Evolutionary conservation across 2,797 vertebrate species (phyloP).

Genomic region (Rhodeus uyekii): DNA sequence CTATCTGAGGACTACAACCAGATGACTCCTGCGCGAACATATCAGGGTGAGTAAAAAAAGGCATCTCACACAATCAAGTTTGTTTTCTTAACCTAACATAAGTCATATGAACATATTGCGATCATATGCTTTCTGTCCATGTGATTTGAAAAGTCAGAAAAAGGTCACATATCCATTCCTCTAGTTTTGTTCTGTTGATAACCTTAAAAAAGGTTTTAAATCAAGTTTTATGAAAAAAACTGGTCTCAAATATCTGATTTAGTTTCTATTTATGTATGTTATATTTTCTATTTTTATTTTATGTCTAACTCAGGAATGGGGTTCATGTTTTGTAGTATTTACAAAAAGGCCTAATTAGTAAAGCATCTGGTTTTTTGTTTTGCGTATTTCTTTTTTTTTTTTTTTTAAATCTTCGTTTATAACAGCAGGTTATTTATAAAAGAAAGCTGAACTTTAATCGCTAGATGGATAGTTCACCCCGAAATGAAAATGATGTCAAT

Average conservation of each 20-base stretch:
- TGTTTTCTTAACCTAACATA: background rate
- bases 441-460: background rate
- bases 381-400: background rate
- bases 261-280: background rate
- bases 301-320: background rate
- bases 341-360: background rate
- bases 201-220: background rate
- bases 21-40: conserved; percentile 89
- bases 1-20: conserved; percentile 98
- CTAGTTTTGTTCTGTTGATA: background rate
- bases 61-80: background rate
- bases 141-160: background rate
- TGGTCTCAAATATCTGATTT: no score
- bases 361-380: background rate
- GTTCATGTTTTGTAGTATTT: no score
- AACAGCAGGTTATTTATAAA: no score
- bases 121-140: background rate
- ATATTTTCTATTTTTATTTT: no score
- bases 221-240: background rate
- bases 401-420: accelerated
- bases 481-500: no score
- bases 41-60: conserved; percentile 84
- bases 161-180: background rate
- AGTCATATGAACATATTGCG: background rate
- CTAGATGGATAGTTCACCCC: background rate